Percentiles rank a stretch among this genome's conserved stretches.
Conservation (phyloP, 2,113 vertebrate species). For the Thomomys bottae region DNA sequence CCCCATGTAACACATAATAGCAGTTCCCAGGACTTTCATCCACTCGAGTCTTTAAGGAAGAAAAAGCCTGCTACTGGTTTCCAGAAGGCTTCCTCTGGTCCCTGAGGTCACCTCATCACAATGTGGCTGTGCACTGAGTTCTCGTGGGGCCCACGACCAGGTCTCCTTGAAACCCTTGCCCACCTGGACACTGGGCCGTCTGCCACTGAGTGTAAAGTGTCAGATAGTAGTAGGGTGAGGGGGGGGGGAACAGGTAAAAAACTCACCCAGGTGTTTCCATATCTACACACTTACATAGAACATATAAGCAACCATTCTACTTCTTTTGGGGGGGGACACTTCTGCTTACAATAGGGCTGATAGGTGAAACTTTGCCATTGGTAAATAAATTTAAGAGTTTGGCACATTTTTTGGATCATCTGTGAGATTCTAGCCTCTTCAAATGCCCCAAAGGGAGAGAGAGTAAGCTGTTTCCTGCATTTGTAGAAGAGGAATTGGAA, state of each 20-base stretch:
- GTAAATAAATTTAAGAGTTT: background rate
- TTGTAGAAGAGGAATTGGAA: background rate
- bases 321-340: background rate
- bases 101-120: accelerated
- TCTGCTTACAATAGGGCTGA: background rate
- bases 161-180: accelerated
- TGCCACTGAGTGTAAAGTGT: no score
- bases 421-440: background rate
- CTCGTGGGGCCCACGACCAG: background rate
- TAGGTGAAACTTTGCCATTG: background rate
- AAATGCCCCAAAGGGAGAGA: background rate
- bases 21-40: background rate
- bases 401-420: background rate
- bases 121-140: background rate
- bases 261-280: no score
- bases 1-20: background rate
- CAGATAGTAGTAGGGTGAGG: no score
- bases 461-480: background rate
- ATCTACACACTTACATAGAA: background rate
- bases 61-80: background rate
- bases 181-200: background rate
- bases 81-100: background rate
- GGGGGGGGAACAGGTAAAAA: no score
- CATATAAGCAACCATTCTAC: background rate
- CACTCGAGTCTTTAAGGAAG: constrained; percentile 2